phyloP scores from a whole-genome alignment of 1,140 invertebrate species.

The Maconellicoccus hirsutus region DNA sequence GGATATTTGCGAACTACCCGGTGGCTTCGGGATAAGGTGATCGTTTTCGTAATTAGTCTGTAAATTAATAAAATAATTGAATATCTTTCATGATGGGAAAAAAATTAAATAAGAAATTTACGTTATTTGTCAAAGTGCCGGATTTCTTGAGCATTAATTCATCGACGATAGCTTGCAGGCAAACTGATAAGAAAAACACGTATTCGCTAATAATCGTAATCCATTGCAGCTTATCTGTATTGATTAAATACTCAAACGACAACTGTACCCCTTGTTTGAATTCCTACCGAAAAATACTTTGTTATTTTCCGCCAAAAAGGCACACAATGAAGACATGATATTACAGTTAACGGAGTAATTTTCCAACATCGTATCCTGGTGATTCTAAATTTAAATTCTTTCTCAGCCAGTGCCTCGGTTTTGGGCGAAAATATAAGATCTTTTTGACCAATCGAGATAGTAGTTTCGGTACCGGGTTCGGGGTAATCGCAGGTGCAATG shows the following conservation, averaged over 20 bases:
- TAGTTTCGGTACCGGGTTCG: constrained; percentile 47
- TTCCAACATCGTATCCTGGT: constrained; percentile 93
- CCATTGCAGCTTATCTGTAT: constrained; percentile 85
- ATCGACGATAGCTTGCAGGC: constrained; percentile 88
- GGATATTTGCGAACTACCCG: constrained; percentile 26
- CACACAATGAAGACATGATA: constrained; percentile 30
- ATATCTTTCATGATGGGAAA: constrained; percentile 24
- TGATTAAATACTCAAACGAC: constrained; percentile 90
- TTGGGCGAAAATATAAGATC: constrained; percentile 57
- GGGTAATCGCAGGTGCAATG: constrained; percentile 69
- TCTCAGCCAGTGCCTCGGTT: constrained; percentile 40
- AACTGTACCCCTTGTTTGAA: constrained; percentile 44
- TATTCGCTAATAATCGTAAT: constrained; percentile 79
- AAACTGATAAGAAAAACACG: constrained; percentile 89
- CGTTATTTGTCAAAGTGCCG: constrained; percentile 38
- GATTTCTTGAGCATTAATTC: constrained; percentile 76
- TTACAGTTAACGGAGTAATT: constrained; percentile 77
- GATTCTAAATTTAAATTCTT: constrained; percentile 78
- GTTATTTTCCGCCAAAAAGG: not conserved
- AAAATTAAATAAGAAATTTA: constrained; percentile 28
- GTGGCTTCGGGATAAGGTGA: constrained; percentile 40
- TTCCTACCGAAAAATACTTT: not conserved
- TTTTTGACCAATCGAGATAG: constrained; percentile 61
- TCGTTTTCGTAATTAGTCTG: constrained; percentile 35
- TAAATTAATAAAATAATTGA: constrained; percentile 33